Base-by-base conservation (phyloP, 2,888 invertebrate species). In the Brenthis hecate region DNA sequence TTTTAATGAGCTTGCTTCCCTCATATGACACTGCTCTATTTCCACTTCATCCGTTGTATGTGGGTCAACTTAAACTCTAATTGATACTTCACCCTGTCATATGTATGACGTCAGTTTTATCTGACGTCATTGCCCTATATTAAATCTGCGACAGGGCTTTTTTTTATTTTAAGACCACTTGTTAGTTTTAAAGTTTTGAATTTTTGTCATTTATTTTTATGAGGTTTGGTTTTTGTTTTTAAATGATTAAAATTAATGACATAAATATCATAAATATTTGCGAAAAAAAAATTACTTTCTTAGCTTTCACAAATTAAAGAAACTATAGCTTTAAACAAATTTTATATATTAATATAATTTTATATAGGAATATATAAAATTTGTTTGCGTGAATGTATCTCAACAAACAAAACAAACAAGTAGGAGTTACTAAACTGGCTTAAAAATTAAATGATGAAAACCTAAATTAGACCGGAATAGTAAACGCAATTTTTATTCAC, bases 61-160 rank as follows among this genome's bases (percentile, higher is more conserved):
- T 60, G 65, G 65, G 64, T 58, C 64, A 65, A 57, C 65, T 43
- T 69, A 43, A 69, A 65, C 61, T 62, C 62, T 62, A 62, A 62
- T 62, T 62, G 62, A 62, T 53, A 62, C 62, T 62, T 53, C 62
- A 62, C 62, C 51, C 62, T 62, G 53, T 36, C 62, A 62, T 53
- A 60, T 60, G 60, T 60, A 50, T 60, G 50, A 60, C 60, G 60
- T 60, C 60, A 60, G 60, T 50, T n/a, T 50, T 53, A 62, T 62
- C 36, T 62, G 62, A 54, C 62, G 53, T 62, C 51, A 62, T 51
- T 62, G 53, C 32, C 62, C 62, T 62, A 62, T 62, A 53, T 62
- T 62, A 62, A 62, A 53, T 53, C 4, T 62, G 51, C 36, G 53
- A 62, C 51, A 36, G 53, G 54, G 53, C 23, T 19, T 32, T 61